phyloP scores from a whole-genome alignment of 1,140 invertebrate species.

The Musca domestica region DNA sequence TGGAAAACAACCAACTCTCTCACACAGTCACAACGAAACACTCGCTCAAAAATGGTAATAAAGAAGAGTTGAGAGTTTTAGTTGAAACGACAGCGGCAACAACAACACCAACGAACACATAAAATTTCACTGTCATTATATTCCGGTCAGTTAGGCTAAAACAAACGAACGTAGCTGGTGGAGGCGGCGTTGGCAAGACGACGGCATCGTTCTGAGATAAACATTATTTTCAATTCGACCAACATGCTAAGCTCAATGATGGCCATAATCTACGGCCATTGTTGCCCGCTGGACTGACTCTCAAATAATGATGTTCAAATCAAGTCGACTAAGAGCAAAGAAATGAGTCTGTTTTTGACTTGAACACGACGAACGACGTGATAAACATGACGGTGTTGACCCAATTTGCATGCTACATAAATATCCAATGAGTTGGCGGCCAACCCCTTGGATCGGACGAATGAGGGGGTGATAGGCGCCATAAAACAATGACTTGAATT shows the following conservation, averaged over 20 bases:
- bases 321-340: no score
- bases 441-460: no score
- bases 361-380: not conserved
- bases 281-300: no score
- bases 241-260: no score
- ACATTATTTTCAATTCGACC: no score
- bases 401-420: slow-evolving; percentile 4
- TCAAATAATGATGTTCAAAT: no score
- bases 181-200: not conserved
- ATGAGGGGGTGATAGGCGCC: no score
- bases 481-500: no score
- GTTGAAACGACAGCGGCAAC: not conserved
- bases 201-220: no score
- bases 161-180: no score
- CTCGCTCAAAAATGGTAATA: slow-evolving; percentile 3
- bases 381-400: slow-evolving; percentile 1
- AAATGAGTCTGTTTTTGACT: not conserved
- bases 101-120: not conserved
- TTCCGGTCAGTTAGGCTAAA: not conserved
- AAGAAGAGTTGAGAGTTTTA: not conserved
- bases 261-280: no score
- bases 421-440: no score
- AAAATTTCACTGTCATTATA: slow-evolving; percentile 15
- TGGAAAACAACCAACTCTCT: not conserved
- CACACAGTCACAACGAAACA: not conserved